Evolutionary conservation across 2,797 vertebrate species (phyloP).

Genomic region (Babyrousa celebensis): DNA sequence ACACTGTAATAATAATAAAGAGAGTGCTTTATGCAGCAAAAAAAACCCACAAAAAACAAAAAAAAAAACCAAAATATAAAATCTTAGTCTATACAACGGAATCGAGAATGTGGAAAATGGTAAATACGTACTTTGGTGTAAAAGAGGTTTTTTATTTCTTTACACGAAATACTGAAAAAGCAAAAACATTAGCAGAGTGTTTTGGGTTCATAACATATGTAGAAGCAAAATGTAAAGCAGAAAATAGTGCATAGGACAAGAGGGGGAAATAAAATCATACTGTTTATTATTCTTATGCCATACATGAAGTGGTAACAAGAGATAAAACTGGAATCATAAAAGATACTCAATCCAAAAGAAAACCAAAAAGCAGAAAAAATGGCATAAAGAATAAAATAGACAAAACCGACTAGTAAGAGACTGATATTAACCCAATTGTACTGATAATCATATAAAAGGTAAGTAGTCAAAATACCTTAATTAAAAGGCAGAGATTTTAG

Average conservation of each 20-base stretch:
- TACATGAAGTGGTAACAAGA: background rate
- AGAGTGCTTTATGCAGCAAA: constrained; percentile 27
- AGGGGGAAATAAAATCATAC: background rate
- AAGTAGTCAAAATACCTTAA: constrained; percentile 4
- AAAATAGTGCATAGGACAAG: background rate
- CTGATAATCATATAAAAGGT: background rate
- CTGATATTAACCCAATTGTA: background rate
- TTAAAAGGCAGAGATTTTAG: constrained; percentile 37
- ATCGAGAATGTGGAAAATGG: background rate
- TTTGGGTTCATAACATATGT: background rate
- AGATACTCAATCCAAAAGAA: background rate
- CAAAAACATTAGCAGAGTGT: constrained; percentile 10
- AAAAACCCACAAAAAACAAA: background rate
- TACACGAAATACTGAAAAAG: constrained; percentile 10
- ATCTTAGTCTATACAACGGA: background rate
- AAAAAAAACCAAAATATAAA: background rate
- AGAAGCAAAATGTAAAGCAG: constrained; percentile 14
- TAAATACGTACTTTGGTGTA: background rate
- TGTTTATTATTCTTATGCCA: background rate
- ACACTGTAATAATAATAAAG: background rate
- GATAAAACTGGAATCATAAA: background rate
- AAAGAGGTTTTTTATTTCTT: constrained; percentile 6
- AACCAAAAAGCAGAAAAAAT: background rate
- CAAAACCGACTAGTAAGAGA: constrained; percentile 19
- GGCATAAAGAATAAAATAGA: background rate